These are phyloP conservation scores for Heliangelus exortis DNA, from an alignment of 2,797 vertebrate genomes.

Conservation along the genomic window DNA sequence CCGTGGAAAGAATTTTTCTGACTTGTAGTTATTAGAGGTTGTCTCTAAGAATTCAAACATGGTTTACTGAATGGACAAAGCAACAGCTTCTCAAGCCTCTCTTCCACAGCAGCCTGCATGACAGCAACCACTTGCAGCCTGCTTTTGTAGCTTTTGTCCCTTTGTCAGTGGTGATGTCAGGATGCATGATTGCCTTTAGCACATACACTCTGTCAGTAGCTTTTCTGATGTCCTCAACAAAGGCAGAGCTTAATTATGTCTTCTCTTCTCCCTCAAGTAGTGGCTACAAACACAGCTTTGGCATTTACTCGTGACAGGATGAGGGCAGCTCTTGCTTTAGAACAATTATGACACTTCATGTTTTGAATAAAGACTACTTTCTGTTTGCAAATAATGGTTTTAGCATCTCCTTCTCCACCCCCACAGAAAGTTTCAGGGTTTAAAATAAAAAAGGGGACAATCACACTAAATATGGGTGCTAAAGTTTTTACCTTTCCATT, in stretches of 20 bases:
- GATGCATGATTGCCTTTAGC: neutral
- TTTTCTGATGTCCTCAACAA: slow-evolving; percentile 13
- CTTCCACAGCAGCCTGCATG: neutral
- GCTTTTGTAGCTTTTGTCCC: neutral
- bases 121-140: slow-evolving; percentile 1
- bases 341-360: neutral
- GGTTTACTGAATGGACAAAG: neutral
- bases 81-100: neutral
- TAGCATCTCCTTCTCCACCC: neutral
- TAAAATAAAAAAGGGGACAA: neutral
- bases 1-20: neutral
- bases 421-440: neutral
- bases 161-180: neutral
- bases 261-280: neutral
- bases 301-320: neutral
- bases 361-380: neutral
- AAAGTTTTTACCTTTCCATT: neutral
- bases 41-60: neutral
- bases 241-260: slow-evolving; percentile 40
- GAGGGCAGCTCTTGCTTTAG: neutral
- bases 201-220: neutral
- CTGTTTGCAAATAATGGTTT: neutral
- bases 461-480: neutral
- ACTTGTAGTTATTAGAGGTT: neutral
- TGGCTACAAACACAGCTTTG: neutral